Evolutionary conservation across 2,113 vertebrate genomes (phyloP), one percentile per base, ranked within the genome.

Genomic region (Diadophis punctatus): DNA sequence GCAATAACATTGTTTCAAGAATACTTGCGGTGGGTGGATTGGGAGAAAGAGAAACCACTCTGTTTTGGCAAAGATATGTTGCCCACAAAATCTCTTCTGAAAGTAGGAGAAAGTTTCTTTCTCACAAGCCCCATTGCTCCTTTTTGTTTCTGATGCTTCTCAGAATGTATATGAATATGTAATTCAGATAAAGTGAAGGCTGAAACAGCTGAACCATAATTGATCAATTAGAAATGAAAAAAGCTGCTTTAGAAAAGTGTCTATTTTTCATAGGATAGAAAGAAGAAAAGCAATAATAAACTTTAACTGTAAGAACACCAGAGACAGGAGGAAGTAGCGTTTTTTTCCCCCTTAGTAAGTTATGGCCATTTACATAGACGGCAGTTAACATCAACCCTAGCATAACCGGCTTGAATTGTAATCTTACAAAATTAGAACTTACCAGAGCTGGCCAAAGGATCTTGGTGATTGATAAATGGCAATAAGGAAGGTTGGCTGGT

Each of bases 1-100:
- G 97, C 91, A 90, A 14, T 90, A 92, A 93, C 87, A 96, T 95
- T 91, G 94, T 95, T 90, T 90, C 91, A 94, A 94, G 94, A 96
- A 96, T 95, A 95, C 1, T 39, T 90, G 48, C 63, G 55, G 1
- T 87, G 49, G 53, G 90, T 39, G 34, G 68, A 80, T 34, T 80
- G 16, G 39, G 7, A 18, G 80, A 53, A 86, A 48, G 30, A 87
- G 55, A 89, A 58, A 87, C 58, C 30, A 91, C 27, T 3, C 22
- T 39, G 39, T 9, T 90, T 88, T 93, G 88, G 89, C 56, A 3
- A 20, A 10, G 23, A 74, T 53, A 39, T 48, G 46, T 27, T 60
- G 89, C 63, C 39, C 43, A 58, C 3, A 68, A 89, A 34, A 3
- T 88, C 18, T 87, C 48, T 74, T 51, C 92, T 58, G 49, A 92